Percentiles rank a stretch among this genome's conserved stretches.
These are phyloP conservation scores for Popillia japonica DNA, from an alignment of 1,140 invertebrate genomes.

Conservation along the genomic window DNA sequence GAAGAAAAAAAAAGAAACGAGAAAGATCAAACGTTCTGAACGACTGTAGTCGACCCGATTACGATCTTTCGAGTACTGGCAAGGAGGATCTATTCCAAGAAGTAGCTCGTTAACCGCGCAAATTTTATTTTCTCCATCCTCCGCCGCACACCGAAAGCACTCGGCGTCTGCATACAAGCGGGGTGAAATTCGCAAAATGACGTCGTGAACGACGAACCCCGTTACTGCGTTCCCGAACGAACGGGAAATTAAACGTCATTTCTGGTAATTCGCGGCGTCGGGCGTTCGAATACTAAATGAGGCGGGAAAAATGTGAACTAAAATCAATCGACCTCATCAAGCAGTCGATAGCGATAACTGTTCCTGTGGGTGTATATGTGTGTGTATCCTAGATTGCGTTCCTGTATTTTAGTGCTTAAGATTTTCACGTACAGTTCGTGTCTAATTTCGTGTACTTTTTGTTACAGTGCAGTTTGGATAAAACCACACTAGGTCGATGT, in stretches of 20 bases:
- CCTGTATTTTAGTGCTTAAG: too few relatives aligned
- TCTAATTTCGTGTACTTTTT: constrained; percentile 45
- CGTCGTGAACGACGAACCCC: not conserved
- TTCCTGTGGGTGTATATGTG: too few relatives aligned
- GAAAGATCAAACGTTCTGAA: too few relatives aligned
- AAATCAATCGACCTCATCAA: not conserved
- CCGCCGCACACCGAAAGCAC: not conserved
- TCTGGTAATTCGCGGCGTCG: not conserved
- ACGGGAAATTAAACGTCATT: constrained; percentile 10
- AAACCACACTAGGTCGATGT: constrained; percentile 67
- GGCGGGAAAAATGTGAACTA: not conserved
- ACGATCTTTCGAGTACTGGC: too few relatives aligned
- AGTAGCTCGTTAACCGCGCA: not conserved
- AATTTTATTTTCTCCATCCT: not conserved
- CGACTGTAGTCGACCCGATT: too few relatives aligned
- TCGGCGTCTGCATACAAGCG: not conserved
- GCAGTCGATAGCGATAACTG: too few relatives aligned
- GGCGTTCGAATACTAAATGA: not conserved
- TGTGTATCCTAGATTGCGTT: too few relatives aligned
- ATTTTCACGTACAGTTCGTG: too few relatives aligned
- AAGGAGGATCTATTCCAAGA: not conserved
- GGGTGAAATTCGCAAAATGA: not conserved
- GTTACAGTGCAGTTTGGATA: constrained; percentile 74
- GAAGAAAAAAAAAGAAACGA: too few relatives aligned
- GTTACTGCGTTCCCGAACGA: not conserved